Base-by-base conservation (phyloP, 2,888 invertebrate species). In the Terebella lapidaria region DNA sequence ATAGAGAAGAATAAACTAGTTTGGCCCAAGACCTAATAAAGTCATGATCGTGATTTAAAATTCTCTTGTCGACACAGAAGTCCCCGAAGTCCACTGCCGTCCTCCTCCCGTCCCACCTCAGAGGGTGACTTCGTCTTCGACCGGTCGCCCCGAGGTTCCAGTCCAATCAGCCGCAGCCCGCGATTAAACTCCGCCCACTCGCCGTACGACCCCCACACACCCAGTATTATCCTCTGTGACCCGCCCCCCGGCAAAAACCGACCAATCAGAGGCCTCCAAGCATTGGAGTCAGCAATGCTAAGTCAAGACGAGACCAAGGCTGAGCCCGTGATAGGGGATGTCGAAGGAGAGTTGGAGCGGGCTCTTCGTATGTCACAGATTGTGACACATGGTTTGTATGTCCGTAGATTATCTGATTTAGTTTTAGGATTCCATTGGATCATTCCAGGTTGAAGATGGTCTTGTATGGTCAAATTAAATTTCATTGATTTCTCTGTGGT, bases 311-410 rank as follows among this genome's bases (percentile, higher is more conserved):
- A 56, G 20, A 15, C 28, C n/a, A n/a, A n/a, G n/a, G n/a, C n/a
- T n/a, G n/a, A n/a, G n/a, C n/a, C n/a, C n/a, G n/a, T n/a, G n/a
- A n/a, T n/a, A n/a, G n/a, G n/a, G n/a, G 49, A 25, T 15, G 30
- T 59, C n/a, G 65, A 69, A 53, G 22, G 47, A 10, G 68, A 68
- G 10, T 58, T 69, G 26, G 61, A 68, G 51, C 30, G 62, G 10
- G 65, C 68, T 10, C 28, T 69, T 24, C 61, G 61, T 28, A 46
- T 67, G 29, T 69, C 67, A 3, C 59, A 58, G 18, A 46, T 55
- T 20, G 56, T 59, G 47, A 51, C 57, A 18, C 59, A 60, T 46
- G 66, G 66, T 66, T 2, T n/a, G n/a, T n/a, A n/a, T n/a, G n/a
- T n/a, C n/a, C n/a, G n/a, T n/a, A n/a, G n/a, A n/a, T n/a, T n/a